phyloP scores from a whole-genome alignment of 64 coral and sea anemone genomes.

The Pocillopora damicornis region DNA sequence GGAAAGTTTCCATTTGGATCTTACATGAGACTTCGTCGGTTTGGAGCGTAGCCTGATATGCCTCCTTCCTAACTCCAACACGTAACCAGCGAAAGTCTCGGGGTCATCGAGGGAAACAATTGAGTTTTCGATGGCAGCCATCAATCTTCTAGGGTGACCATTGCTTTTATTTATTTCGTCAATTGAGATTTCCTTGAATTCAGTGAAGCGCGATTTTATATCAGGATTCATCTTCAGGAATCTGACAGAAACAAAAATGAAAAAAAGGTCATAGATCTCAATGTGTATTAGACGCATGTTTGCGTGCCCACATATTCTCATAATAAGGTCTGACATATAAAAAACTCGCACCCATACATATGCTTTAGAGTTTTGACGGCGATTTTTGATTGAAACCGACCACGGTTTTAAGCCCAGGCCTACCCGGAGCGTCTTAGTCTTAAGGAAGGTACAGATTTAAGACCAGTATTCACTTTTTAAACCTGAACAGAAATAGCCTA shows the following conservation, averaged over 20 bases:
- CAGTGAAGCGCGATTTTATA: constrained; percentile 9
- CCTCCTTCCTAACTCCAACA: constrained; percentile 23
- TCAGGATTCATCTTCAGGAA: constrained; percentile 15
- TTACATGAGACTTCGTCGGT: constrained; percentile 19
- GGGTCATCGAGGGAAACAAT: not conserved
- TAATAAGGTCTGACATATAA: too few species aligned
- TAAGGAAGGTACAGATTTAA: too few species aligned
- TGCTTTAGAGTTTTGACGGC: too few species aligned
- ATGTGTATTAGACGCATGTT: not conserved
- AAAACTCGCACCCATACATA: too few species aligned
- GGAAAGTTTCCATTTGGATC: too few species aligned
- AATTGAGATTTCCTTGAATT: constrained; percentile 23
- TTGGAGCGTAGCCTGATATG: not conserved
- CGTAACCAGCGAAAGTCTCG: constrained; percentile 12
- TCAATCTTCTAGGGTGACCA: constrained; percentile 10
- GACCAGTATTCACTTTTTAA: too few species aligned
- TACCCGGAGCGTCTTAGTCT: too few species aligned
- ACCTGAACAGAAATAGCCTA: too few species aligned
- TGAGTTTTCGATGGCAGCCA: constrained; percentile 36
- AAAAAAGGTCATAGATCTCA: not conserved
- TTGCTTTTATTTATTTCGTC: constrained; percentile 8
- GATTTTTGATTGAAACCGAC: too few species aligned
- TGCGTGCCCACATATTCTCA: too few species aligned
- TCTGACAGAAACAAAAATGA: not conserved
- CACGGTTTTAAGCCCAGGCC: too few species aligned